Percentiles rank a stretch among this genome's conserved stretches.
Evolutionary conservation across 1,140 invertebrate genomes (phyloP).

Genomic region (Ganaspis sp.): DNA sequence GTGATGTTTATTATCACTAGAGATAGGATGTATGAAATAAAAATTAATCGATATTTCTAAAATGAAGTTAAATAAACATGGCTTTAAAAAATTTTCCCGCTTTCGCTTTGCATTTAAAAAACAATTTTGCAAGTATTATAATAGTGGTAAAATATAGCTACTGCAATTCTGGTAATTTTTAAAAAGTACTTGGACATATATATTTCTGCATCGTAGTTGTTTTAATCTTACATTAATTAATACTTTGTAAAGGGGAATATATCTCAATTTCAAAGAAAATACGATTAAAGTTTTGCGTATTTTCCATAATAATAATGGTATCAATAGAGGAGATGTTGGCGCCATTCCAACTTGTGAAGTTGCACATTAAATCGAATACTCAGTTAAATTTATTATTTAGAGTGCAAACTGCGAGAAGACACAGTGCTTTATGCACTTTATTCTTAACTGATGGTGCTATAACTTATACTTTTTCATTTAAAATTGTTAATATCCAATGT

Average conservation of each 20-base stretch:
- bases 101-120: background rate
- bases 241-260: background rate
- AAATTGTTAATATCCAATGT: too few relatives aligned
- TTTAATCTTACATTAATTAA: background rate
- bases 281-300: background rate
- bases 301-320: conserved; percentile 1
- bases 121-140: too few relatives aligned
- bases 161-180: too few relatives aligned
- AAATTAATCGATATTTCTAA: too few relatives aligned
- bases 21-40: too few relatives aligned
- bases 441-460: background rate
- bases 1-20: too few relatives aligned
- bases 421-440: background rate
- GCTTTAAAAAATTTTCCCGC: too few relatives aligned
- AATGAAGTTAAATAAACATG: too few relatives aligned
- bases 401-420: background rate
- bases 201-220: background rate
- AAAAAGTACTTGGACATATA: too few relatives aligned
- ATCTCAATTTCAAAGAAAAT: background rate
- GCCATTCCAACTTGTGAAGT: background rate
- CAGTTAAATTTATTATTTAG: conserved; percentile 24
- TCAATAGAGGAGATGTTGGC: conserved; percentile 6
- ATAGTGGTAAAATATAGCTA: too few relatives aligned
- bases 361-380: conserved; percentile 19
- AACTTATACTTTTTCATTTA: too few relatives aligned